Evolutionary conservation across 2,113 vertebrate genomes (phyloP), one percentile per base, ranked within the genome.

Genomic region (Strigops habroptila): DNA sequence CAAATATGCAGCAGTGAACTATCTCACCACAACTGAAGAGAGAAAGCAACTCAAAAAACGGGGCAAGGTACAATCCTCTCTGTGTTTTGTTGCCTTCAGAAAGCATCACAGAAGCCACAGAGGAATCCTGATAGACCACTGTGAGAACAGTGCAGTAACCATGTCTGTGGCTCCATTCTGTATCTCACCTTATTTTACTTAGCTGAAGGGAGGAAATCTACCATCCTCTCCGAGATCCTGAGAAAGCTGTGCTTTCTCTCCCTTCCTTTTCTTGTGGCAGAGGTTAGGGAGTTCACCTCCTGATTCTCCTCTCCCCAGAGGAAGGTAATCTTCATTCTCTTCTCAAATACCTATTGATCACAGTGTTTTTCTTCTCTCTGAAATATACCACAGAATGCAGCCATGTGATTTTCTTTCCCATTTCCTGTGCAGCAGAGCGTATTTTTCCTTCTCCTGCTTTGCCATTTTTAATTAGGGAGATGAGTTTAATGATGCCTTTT

Each of bases 1-100:
- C 7, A 99, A 99, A 91, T 99, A 99, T 0, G 99, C 99, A 12
- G 98, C 98, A 0, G 98, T 99, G 82, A 99, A 99, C 97, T 99
- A 99, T 98, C 98, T 99, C 96, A 99, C 99, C 93, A 99, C 99
- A 2, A 87, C 98, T 70, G 98, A 99, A 97, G 99, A 99, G 74
- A 77, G 74, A 93, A 97, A 98, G 31, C 97, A 95, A 37, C 88
- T 97, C 74, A 97, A 97, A 90, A 95, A 96, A 80, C 94, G 67
- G 94, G 97, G 94, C 43, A 98, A 98, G 98, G 98, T 98, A 97
- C 53, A 74, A 53, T 19, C 25, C 63, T 93, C 55, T 57, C 44
- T 90, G 53, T 92, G 33, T 95, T 87, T 82, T 78, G n/a, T 67
- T 91, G 53, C n/a, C 31, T 65, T 96, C 76, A 88, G 64, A 78